Conservation (phyloP, 2,888 invertebrate species). For the Watsonalla cultraria region DNA sequence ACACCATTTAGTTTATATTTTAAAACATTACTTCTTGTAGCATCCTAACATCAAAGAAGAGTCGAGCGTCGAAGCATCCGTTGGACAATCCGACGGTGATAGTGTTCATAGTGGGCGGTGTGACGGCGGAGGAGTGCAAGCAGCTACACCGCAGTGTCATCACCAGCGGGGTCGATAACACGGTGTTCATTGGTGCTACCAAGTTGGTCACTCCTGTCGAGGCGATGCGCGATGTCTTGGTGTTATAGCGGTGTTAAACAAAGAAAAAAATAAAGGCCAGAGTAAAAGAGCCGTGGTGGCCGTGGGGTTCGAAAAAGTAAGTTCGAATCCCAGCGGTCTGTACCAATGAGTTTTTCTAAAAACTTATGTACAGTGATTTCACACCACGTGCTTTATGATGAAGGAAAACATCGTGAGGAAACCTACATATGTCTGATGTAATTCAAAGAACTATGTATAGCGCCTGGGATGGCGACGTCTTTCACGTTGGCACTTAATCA, state of each 20-base stretch:
- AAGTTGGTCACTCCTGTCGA: conserved; percentile 58
- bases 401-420: no score
- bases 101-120: conserved; percentile 82
- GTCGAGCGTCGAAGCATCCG: conserved; percentile 69
- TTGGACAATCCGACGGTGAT: conserved; percentile 81
- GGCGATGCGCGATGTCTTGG: conserved; percentile 53
- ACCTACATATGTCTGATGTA: not conserved
- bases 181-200: conserved; percentile 60
- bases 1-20: no score
- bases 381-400: no score
- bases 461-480: not conserved
- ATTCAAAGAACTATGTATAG: not conserved
- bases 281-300: no score
- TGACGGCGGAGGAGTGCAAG: conserved; percentile 81
- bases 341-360: no score
- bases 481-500: no score
- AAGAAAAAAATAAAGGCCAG: no score
- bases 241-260: conserved; percentile 26
- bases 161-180: conserved; percentile 66
- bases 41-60: conserved; percentile 75
- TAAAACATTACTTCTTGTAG: conserved; percentile 65
- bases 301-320: no score
- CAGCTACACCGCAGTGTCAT: conserved; percentile 67
- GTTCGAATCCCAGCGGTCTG: no score
- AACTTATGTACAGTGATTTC: not conserved